Percentiles rank a stretch among this genome's conserved stretches.
Conservation (phyloP, 2,888 invertebrate species). For the Philereme transversata region DNA sequence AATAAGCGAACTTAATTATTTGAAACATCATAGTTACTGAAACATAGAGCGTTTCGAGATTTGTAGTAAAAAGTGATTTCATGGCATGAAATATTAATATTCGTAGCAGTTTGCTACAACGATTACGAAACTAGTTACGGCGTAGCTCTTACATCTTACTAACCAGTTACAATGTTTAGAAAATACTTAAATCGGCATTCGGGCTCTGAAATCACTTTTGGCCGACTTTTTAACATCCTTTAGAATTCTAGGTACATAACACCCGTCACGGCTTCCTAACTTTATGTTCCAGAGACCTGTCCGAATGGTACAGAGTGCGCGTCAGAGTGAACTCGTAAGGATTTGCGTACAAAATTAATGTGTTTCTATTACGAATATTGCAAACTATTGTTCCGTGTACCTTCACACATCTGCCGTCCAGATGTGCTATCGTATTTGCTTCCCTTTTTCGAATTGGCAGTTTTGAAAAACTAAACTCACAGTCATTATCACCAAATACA, state of each 20-base stretch:
- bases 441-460: constrained; percentile 76
- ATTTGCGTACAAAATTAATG: constrained; percentile 78
- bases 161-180: background rate
- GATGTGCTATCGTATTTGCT: constrained; percentile 76
- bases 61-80: constrained; percentile 31
- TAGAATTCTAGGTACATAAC: constrained; percentile 60
- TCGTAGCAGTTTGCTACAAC: constrained; percentile 7
- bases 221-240: constrained; percentile 36
- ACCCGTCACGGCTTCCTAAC: constrained; percentile 73
- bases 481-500: constrained; percentile 36
- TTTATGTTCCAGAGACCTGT: constrained; percentile 87
- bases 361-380: constrained; percentile 77
- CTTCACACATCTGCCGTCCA: constrained; percentile 81
- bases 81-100: constrained; percentile 9
- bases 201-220: constrained; percentile 39
- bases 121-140: background rate
- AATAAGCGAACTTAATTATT: constrained; percentile 6
- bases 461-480: constrained; percentile 54
- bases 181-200: background rate
- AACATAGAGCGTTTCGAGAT: constrained; percentile 15
- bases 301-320: constrained; percentile 93
- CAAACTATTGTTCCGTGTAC: constrained; percentile 80
- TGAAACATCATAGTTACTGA: constrained; percentile 18
- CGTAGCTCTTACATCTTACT: background rate
- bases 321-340: constrained; percentile 94